phyloP scores from a whole-genome alignment of 2,797 vertebrate species.

The Paedocypris micromegethes region DNA sequence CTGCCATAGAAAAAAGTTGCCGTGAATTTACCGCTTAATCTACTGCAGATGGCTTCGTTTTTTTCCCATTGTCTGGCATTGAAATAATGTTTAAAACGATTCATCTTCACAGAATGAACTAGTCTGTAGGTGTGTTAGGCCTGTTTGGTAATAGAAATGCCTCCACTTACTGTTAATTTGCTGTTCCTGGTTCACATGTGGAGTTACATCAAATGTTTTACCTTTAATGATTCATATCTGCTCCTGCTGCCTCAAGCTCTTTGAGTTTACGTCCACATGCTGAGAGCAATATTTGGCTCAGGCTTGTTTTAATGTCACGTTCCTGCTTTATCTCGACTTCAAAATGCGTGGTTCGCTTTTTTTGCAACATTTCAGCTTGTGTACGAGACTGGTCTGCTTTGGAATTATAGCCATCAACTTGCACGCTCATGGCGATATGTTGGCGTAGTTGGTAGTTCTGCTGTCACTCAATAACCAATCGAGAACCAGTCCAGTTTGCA shows the following conservation, averaged over 20 bases:
- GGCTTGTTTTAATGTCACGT: background rate
- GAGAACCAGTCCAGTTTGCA: no score
- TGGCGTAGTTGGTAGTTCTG: no score
- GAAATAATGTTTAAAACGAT: background rate
- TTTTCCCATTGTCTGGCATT: background rate
- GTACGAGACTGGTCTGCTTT: background rate
- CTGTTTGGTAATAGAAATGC: no score
- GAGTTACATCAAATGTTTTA: background rate
- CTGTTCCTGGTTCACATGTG: conserved; percentile 4
- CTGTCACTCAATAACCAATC: no score
- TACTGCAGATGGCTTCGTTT: background rate
- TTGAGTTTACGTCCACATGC: background rate
- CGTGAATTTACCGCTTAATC: conserved; percentile 8
- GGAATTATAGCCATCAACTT: conserved; percentile 1
- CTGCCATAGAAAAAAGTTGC: background rate
- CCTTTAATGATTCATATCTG: conserved; percentile 7
- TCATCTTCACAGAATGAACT: no score
- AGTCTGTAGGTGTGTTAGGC: background rate
- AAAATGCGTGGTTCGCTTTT: no score
- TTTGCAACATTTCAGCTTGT: background rate
- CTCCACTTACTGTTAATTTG: background rate
- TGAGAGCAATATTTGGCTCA: conserved; percentile 1
- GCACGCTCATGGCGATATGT: no score
- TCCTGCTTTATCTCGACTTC: background rate
- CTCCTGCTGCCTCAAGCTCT: background rate